A percentile compares a stretch with the other conserved stretches of the same genome.
Evolutionary conservation across 2,888 invertebrate genomes (phyloP).

Genomic region (Pseudococcus viburni): DNA sequence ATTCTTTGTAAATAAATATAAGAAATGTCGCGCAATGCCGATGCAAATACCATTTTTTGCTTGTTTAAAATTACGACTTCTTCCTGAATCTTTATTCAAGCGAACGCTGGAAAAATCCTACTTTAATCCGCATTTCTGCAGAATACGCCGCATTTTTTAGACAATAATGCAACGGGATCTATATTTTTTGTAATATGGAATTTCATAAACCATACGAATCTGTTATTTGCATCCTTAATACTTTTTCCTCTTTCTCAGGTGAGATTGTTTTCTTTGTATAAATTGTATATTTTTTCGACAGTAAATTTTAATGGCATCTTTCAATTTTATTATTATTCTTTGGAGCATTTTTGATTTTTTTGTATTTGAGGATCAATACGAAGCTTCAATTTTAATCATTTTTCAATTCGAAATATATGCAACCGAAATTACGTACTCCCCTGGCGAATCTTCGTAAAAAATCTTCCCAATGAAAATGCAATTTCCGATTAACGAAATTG

Average conservation of each 20-base stretch:
- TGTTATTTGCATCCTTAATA: no score
- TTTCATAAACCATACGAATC: no score
- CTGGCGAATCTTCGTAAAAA: background rate
- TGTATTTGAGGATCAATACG: background rate
- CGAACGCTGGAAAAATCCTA: background rate
- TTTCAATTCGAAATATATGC: background rate
- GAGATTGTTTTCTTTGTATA: background rate
- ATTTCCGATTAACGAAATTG: background rate
- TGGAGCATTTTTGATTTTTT: no score
- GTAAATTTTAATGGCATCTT: background rate
- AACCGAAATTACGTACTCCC: background rate
- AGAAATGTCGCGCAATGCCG: background rate
- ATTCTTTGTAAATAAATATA: background rate
- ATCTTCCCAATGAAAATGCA: background rate
- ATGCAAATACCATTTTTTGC: background rate
- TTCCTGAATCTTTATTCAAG: background rate
- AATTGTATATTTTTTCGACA: background rate
- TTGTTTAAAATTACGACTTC: background rate
- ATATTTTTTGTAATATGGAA: no score
- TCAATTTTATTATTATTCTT: background rate
- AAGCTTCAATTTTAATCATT: background rate
- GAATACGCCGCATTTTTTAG: background rate
- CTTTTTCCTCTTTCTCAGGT: background rate
- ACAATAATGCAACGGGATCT: no score
- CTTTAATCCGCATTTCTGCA: background rate